Evolutionary conservation across 1,140 invertebrate species (phyloP).

Genomic region (Neodiprion virginianus): DNA sequence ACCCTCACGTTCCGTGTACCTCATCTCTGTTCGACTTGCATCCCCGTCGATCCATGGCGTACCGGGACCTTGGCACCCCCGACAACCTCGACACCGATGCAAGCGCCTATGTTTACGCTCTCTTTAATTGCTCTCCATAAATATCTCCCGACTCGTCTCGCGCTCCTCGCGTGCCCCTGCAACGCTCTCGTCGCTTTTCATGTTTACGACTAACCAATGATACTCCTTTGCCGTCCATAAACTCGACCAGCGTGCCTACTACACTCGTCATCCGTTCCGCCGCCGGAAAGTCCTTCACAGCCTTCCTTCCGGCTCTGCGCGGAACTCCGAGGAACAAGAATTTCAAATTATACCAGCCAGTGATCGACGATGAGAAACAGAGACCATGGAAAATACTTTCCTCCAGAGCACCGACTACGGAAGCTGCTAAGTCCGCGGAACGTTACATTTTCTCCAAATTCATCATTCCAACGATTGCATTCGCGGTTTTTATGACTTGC

Average conservation of each 20-base stretch:
- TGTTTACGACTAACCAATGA: constrained; percentile 10
- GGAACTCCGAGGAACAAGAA: no score
- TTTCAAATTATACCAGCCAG: no score
- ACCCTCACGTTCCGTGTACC: not conserved
- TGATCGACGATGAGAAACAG: no score
- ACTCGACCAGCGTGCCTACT: not conserved
- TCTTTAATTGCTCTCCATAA: constrained; percentile 17
- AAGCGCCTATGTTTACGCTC: constrained; percentile 9
- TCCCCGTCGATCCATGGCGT: not conserved
- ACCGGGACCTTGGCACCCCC: not conserved
- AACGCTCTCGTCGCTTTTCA: not conserved
- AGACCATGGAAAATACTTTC: no score
- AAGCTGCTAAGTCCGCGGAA: no score
- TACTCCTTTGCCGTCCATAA: not conserved
- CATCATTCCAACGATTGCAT: no score
- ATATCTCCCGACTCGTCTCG: constrained; percentile 1
- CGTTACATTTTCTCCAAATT: no score
- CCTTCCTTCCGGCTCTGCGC: no score
- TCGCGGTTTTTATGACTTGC: no score
- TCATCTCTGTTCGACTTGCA: not conserved
- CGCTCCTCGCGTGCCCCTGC: not conserved
- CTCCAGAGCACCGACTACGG: no score
- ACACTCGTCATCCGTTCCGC: not conserved
- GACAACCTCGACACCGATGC: not conserved
- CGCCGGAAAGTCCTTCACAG: no score